Percentiles rank a stretch among this genome's conserved stretches.
Evolutionary conservation across 2,797 vertebrate species (phyloP).

Genomic region (Tarsius wallacei): DNA sequence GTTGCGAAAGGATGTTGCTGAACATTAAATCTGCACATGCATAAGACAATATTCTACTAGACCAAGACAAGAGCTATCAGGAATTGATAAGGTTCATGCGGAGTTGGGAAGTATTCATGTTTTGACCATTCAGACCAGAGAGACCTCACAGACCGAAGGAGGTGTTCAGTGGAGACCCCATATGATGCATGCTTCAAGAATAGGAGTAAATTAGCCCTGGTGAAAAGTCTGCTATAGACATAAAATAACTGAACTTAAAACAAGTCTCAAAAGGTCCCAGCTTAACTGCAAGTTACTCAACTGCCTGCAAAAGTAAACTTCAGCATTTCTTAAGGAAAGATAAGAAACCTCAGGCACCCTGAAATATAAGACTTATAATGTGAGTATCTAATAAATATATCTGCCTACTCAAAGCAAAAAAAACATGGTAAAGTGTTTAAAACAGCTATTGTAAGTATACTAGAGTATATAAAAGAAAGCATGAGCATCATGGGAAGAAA

Average conservation of each 20-base stretch:
- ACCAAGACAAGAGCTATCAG: background rate
- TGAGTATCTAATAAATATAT: background rate
- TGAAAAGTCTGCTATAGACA: background rate
- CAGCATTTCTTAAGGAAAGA: background rate
- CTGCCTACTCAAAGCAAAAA: background rate
- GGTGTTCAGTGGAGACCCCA: background rate
- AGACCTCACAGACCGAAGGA: background rate
- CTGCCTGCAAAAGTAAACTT: background rate
- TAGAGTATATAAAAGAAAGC: background rate
- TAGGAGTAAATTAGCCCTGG: background rate
- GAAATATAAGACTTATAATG: background rate
- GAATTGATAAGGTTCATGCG: background rate
- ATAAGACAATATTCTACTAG: background rate
- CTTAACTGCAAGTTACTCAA: background rate
- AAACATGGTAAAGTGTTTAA: background rate
- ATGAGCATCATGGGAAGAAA: background rate
- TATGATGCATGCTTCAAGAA: background rate
- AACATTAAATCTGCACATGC: background rate
- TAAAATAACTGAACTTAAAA: background rate
- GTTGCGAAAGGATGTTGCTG: background rate
- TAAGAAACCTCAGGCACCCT: background rate
- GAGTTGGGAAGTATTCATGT: background rate
- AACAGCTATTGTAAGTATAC: background rate
- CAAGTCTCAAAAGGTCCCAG: background rate
- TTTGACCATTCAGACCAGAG: background rate